Evolutionary conservation across 2,113 vertebrate genomes (phyloP), one percentile per base, ranked within the genome.

Genomic region (Melanerpes formicivorus): DNA sequence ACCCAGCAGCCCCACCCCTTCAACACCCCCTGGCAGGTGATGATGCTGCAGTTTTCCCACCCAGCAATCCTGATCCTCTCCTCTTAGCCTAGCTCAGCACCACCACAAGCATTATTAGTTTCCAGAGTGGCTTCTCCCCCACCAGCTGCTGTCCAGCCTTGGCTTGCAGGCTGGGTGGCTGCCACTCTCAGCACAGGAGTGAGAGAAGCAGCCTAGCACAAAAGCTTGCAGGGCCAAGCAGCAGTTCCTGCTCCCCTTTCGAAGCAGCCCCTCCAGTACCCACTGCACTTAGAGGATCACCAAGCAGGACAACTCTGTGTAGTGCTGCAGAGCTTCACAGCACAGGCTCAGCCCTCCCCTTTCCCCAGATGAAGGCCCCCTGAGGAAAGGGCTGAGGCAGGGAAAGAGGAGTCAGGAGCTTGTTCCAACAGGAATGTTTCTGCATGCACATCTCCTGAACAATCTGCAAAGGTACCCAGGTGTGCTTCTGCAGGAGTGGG

Each of bases 391-490:
- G 52, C 69, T 90, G 91, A 90, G 93, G 72, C 48, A 96, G 32
- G 88, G 55, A 89, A 88, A 63, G 75, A 91, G 75, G 70, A 93
- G 83, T 87, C 64, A 72, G 55, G 67, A 95, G 94, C 91, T 95
- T 84, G 89, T 95, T 93, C 93, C 91, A 93, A 66, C 96, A 96
- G 93, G 87, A 93, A 91, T 91, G 90, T 32, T 88, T 92, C 32
- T 40, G 74, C 93, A 95, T 90, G 88, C 95, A 92, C 80, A 88
- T 86, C 90, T 92, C 89, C 89, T 90, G 87, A 86, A 92, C 80
- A 93, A 96, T 96, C 95, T 95, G 85, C 90, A 95, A 88, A 81
- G 62, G 84, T 95, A 86, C 67, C 50, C n/a, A 69, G 0, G 17
- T 50, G 59, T 87, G 84, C 85, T 89, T 93, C 54, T 80, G 52